A percentile compares a stretch with the other conserved stretches of the same genome.
Evolutionary conservation across 2,797 vertebrate genomes (phyloP).

Genomic region (Hirundo rustica): DNA sequence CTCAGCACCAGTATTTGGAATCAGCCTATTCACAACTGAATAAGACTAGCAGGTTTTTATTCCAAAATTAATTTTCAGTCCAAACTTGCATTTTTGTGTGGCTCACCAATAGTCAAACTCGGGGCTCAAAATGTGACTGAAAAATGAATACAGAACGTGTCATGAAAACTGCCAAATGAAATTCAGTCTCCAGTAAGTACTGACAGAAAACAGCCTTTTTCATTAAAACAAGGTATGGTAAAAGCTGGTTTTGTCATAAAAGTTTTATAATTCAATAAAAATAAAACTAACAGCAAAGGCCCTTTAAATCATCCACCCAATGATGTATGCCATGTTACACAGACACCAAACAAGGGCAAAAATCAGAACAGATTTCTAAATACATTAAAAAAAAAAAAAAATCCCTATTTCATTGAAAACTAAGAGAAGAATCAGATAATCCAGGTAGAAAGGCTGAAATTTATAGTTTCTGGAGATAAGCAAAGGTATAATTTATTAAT

Average conservation of each 20-base stretch:
- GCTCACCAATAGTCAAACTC: neutral
- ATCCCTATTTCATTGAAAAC: neutral
- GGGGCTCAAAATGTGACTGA: neutral
- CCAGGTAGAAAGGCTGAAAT: neutral
- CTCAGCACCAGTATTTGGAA: neutral
- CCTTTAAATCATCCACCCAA: neutral
- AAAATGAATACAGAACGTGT: conserved; percentile 8
- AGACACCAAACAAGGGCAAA: neutral
- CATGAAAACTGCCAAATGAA: neutral
- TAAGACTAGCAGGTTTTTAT: neutral
- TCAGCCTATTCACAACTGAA: neutral
- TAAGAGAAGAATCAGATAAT: neutral
- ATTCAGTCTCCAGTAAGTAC: neutral
- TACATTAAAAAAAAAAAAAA: neutral
- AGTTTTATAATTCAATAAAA: neutral
- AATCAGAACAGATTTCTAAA: neutral
- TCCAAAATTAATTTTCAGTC: neutral
- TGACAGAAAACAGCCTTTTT: neutral
- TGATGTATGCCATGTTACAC: neutral
- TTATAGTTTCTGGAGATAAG: neutral
- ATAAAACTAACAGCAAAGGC: neutral
- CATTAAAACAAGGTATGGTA: neutral
- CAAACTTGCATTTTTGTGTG: neutral
- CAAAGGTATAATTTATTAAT: neutral
- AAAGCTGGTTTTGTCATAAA: neutral